Evolutionary conservation across 1,140 invertebrate genomes (phyloP).

Genomic region (Drosophila ambigua): DNA sequence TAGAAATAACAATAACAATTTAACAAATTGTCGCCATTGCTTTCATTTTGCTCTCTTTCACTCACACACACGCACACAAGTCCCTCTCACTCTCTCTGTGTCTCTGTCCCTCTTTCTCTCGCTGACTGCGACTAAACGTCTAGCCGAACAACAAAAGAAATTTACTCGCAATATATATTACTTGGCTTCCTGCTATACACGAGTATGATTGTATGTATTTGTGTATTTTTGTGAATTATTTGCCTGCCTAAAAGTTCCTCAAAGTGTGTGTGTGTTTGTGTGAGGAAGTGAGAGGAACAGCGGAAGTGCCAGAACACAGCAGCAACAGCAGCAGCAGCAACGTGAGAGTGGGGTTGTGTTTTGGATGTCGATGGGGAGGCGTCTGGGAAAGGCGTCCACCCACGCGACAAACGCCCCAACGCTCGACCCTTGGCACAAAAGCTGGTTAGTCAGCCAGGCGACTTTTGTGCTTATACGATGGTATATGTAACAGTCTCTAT

Average conservation of each 20-base stretch:
- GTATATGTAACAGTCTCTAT: too few species aligned
- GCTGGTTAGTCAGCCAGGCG: slow-evolving; percentile 72
- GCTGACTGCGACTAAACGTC: slow-evolving; percentile 55
- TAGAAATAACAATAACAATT: slow-evolving; percentile 83
- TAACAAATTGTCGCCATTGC: slow-evolving; percentile 79
- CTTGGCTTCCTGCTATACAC: slow-evolving; percentile 69
- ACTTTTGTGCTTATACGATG: slow-evolving; percentile 18
- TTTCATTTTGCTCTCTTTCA: slow-evolving; percentile 13
- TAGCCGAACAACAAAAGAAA: slow-evolving; percentile 75
- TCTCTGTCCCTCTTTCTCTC: not conserved
- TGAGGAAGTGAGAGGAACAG: slow-evolving; percentile 20
- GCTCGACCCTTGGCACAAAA: slow-evolving; percentile 79
- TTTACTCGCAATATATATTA: slow-evolving; percentile 75
- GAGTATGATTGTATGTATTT: slow-evolving; percentile 18
- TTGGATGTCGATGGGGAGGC: not conserved
- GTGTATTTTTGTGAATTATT: slow-evolving; percentile 69
- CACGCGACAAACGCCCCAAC: slow-evolving; percentile 67
- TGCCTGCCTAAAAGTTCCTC: slow-evolving; percentile 57
- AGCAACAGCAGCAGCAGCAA: slow-evolving; percentile 15
- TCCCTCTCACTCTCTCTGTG: not conserved
- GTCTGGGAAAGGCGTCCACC: slow-evolving; percentile 49
- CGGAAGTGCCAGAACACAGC: slow-evolving; percentile 64
- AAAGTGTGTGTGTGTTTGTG: slow-evolving; percentile 12
- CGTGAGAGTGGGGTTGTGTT: not conserved
- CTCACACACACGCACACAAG: not conserved